These are phyloP conservation scores for Catocala fraxini DNA, from an alignment of 2,888 invertebrate species.

Conservation along the genomic window DNA sequence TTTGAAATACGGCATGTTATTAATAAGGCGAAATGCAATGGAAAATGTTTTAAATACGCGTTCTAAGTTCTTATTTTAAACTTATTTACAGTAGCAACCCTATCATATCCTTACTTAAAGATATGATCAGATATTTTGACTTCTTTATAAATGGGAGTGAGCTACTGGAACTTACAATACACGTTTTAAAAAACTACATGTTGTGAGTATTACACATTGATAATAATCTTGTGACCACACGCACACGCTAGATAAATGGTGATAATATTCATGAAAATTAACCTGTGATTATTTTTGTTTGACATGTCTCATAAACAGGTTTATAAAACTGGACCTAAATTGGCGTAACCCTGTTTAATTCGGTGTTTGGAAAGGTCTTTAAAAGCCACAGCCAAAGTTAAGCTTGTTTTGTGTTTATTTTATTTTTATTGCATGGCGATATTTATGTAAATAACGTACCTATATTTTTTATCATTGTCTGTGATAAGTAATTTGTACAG, in stretches of 20 bases:
- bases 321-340: slow-evolving; percentile 45
- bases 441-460: not conserved
- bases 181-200: slow-evolving; percentile 9
- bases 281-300: slow-evolving; percentile 31
- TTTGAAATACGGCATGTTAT: too few relatives aligned
- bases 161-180: slow-evolving; percentile 41
- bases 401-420: slow-evolving; percentile 16
- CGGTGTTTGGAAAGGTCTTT: slow-evolving; percentile 26
- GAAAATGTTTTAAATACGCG: too few relatives aligned
- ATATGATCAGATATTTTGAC: slow-evolving; percentile 18
- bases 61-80: too few relatives aligned
- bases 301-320: slow-evolving; percentile 37
- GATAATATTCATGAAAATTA: slow-evolving; percentile 34
- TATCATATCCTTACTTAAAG: too few relatives aligned
- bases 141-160: slow-evolving; percentile 41
- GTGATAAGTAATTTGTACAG: too few relatives aligned
- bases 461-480: too few relatives aligned
- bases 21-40: too few relatives aligned
- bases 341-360: slow-evolving; percentile 37
- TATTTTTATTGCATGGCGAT: not conserved
- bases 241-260: slow-evolving; percentile 28
- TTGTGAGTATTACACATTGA: slow-evolving; percentile 11
- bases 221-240: slow-evolving; percentile 23
- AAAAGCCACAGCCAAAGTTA: slow-evolving; percentile 20
- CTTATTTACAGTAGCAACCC: too few relatives aligned